phyloP scores from a whole-genome alignment of 2,797 vertebrate genomes.

The Lepidocolaptes lacrymiger region DNA sequence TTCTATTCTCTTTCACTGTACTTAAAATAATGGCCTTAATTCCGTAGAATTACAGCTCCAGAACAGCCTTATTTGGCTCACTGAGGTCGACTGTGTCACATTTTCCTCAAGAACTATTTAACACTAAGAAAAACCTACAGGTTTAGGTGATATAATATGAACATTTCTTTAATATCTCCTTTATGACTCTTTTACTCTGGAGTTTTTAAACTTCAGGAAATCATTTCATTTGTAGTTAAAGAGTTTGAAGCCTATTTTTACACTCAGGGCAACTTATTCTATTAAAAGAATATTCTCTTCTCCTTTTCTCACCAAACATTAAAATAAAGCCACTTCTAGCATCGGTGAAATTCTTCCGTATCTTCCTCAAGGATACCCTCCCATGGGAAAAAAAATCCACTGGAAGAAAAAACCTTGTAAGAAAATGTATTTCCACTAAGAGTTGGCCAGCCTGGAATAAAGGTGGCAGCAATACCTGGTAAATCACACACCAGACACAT shows the following conservation, averaged over 20 bases:
- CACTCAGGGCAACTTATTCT: not conserved
- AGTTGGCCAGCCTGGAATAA: not conserved
- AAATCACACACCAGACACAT: not conserved
- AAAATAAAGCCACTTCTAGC: not conserved
- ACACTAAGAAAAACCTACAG: not conserved
- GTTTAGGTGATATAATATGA: not conserved
- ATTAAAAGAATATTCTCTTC: not conserved
- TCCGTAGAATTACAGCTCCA: not conserved
- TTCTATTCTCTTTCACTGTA: not conserved
- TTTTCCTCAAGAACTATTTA: not conserved
- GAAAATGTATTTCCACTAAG: not conserved
- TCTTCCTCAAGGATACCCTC: not conserved
- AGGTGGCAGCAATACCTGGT: not conserved
- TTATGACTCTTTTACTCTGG: not conserved
- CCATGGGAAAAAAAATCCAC: not conserved
- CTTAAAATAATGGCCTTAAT: not conserved
- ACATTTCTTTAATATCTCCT: not conserved
- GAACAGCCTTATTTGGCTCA: not conserved
- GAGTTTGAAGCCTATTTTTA: not conserved
- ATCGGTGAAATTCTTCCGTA: not conserved
- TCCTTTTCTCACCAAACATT: not conserved
- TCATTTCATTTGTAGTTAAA: not conserved
- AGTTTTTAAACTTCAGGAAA: not conserved
- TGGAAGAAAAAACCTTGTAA: not conserved
- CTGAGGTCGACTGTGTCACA: not conserved